phyloP scores from a whole-genome alignment of 2,797 vertebrate species.

The Triplophysa yarkandensis region DNA sequence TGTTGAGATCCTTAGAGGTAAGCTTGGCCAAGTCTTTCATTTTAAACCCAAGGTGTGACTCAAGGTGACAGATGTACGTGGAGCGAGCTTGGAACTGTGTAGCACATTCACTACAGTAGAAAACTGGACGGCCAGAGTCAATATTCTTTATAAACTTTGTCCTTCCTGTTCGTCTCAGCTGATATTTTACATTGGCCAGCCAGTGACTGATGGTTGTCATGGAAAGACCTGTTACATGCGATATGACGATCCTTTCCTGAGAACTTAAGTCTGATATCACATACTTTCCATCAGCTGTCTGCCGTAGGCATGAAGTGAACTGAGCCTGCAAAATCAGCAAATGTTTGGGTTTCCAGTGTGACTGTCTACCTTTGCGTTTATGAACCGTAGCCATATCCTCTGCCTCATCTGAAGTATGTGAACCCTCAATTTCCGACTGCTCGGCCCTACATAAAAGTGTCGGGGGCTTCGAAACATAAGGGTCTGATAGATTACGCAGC shows the following conservation, averaged over 20 bases:
- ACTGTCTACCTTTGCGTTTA: slow-evolving; percentile 97
- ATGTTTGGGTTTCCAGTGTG: slow-evolving; percentile 99
- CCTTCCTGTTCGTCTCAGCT: slow-evolving; percentile 96
- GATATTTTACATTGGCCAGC: slow-evolving; percentile 99
- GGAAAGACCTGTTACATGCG: slow-evolving; percentile 94
- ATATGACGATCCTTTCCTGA: slow-evolving; percentile 97
- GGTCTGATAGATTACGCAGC: slow-evolving; percentile 96
- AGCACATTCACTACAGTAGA: slow-evolving; percentile 98
- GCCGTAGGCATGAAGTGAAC: slow-evolving; percentile 93
- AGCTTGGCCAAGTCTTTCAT: slow-evolving; percentile 95
- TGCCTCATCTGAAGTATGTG: slow-evolving; percentile 83
- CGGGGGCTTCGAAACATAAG: slow-evolving; percentile 87
- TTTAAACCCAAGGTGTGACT: slow-evolving; percentile 96
- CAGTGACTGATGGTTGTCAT: slow-evolving; percentile 99
- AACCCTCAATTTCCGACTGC: slow-evolving; percentile 85
- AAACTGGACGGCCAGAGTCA: slow-evolving; percentile 94
- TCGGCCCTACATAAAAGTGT: slow-evolving; percentile 87
- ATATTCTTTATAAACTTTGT: slow-evolving; percentile 99
- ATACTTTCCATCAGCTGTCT: slow-evolving; percentile 93
- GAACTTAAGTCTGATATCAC: slow-evolving; percentile 96
- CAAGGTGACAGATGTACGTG: slow-evolving; percentile 95
- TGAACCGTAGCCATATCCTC: slow-evolving; percentile 82
- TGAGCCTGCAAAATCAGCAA: slow-evolving; percentile 97
- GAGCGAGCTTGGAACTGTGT: slow-evolving; percentile 96
- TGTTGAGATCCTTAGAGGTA: slow-evolving; percentile 84